A percentile compares a stretch with the other conserved stretches of the same genome.
These are phyloP conservation scores for Temnothorax ravouxi DNA, from an alignment of 2,888 invertebrate genomes.

Conservation along the genomic window DNA sequence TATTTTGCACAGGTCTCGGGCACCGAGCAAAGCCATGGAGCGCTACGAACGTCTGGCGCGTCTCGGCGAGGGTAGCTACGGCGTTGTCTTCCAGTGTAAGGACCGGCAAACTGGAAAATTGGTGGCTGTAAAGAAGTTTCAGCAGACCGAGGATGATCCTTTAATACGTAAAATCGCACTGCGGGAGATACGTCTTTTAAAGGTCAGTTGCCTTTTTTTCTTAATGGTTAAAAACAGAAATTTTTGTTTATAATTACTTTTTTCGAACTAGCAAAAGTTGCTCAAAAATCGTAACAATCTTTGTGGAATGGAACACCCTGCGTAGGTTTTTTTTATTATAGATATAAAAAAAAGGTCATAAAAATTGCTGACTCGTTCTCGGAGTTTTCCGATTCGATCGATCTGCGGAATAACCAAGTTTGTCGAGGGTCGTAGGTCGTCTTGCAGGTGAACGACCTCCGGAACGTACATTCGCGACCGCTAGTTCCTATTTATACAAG, in stretches of 20 bases:
- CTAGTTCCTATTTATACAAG: neutral
- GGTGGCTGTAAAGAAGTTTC: constrained; percentile 98
- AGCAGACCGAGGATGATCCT: constrained; percentile 98
- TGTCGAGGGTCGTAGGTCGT: constrained; percentile 4
- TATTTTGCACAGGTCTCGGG: constrained; percentile 90
- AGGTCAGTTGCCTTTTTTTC: constrained; percentile 88
- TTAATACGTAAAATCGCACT: constrained; percentile 98
- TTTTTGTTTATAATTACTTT: neutral
- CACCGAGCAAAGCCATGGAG: constrained; percentile 95
- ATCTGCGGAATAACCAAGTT: constrained; percentile 23
- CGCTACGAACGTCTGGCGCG: constrained; percentile 97
- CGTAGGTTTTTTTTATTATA: neutral
- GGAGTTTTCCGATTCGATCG: constrained; percentile 18
- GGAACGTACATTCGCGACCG: constrained; percentile 9
- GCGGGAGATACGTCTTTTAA: constrained; percentile 97
- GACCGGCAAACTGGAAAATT: constrained; percentile 97
- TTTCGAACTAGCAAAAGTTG: neutral
- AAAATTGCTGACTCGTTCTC: neutral
- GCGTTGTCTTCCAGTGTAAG: constrained; percentile 98
- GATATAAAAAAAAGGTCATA: constrained; percentile 4
- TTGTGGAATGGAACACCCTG: neutral
- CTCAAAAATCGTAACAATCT: neutral
- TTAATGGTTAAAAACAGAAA: neutral
- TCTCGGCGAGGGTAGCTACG: constrained; percentile 98
- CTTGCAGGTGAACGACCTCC: constrained; percentile 36